phyloP scores from a whole-genome alignment of 2,797 vertebrate genomes.

The Muscicapa comitata region DNA sequence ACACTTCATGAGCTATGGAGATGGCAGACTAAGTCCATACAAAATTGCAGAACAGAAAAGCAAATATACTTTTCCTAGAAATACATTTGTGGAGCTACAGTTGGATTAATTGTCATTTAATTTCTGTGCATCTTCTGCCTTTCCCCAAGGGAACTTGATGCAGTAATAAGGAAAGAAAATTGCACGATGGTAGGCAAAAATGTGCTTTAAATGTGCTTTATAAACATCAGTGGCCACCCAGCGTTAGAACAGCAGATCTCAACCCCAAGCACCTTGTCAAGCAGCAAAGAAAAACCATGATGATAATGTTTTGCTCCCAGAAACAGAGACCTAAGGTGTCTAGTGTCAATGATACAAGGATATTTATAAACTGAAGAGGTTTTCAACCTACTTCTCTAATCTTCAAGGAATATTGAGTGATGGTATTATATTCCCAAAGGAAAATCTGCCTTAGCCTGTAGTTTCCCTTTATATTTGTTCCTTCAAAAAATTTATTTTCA shows the following conservation, averaged over 20 bases:
- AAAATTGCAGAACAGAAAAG: neutral
- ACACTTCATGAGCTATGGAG: constrained; percentile 12
- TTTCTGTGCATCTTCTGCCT: neutral
- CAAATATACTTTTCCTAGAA: neutral
- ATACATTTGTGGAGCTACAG: neutral
- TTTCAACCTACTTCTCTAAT: neutral
- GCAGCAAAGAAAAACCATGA: neutral
- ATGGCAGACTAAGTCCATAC: constrained; percentile 44
- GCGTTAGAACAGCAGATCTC: neutral
- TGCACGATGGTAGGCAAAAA: neutral
- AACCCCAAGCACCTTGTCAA: neutral
- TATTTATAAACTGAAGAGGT: neutral
- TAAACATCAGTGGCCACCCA: neutral
- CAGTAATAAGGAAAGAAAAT: neutral
- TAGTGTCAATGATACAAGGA: neutral
- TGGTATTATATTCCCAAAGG: neutral
- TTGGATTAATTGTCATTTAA: neutral
- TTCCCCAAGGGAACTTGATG: neutral
- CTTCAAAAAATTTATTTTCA: neutral
- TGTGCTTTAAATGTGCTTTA: neutral
- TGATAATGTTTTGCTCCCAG: neutral
- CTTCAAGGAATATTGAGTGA: neutral
- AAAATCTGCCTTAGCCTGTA: neutral
- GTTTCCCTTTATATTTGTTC: neutral
- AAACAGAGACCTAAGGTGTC: neutral